Evolutionary conservation across 1,140 invertebrate species (phyloP).

Genomic region (Eurytemora carolleeae): DNA sequence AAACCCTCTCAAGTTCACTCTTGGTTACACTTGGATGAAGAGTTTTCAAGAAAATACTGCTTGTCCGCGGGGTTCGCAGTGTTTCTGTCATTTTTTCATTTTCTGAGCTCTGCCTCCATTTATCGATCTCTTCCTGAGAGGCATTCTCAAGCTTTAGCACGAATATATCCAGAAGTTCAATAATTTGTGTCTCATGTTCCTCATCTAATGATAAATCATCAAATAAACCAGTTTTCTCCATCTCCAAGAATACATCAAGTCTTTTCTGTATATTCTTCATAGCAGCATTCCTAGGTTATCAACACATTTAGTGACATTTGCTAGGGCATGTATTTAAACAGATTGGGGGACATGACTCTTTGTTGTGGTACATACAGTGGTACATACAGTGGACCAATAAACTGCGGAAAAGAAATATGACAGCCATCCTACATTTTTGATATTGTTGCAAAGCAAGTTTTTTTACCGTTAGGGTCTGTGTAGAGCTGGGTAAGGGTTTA

Average conservation of each 20-base stretch:
- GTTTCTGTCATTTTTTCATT: not conserved
- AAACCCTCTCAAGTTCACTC: not conserved
- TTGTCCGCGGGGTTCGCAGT: not conserved
- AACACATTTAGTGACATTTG: too few relatives aligned
- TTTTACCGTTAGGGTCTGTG: too few relatives aligned
- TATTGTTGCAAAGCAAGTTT: too few relatives aligned
- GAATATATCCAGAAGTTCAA: not conserved
- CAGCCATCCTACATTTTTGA: too few relatives aligned
- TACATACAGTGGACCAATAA: too few relatives aligned
- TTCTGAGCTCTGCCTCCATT: not conserved
- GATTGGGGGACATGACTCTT: too few relatives aligned
- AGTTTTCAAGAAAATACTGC: not conserved
- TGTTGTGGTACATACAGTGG: too few relatives aligned
- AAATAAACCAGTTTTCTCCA: not conserved
- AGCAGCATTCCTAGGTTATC: not conserved
- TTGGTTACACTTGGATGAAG: not conserved
- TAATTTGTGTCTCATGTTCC: not conserved
- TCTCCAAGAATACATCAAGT: not conserved
- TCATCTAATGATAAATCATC: not conserved
- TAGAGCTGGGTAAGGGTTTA: too few relatives aligned
- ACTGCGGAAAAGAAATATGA: too few relatives aligned
- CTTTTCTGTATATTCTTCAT: not conserved
- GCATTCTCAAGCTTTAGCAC: not conserved
- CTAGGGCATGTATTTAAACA: too few relatives aligned
- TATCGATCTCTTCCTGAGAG: not conserved